A percentile compares a stretch with the other conserved stretches of the same genome.
These are phyloP conservation scores for Hymenopus coronatus DNA, from an alignment of 2,888 invertebrate genomes.

Conservation along the genomic window DNA sequence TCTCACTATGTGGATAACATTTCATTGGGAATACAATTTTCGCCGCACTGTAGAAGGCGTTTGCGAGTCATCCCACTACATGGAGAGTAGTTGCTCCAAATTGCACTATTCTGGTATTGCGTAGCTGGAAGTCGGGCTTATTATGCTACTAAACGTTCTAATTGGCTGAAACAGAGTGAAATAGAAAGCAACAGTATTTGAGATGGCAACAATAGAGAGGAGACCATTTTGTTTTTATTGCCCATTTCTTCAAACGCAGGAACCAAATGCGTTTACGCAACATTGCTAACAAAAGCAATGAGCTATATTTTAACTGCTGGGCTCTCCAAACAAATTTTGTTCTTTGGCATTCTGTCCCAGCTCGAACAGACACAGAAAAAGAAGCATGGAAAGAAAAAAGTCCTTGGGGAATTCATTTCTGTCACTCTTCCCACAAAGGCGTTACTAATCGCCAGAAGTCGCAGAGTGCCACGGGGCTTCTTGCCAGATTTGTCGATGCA, in stretches of 20 bases:
- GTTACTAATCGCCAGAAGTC: not conserved
- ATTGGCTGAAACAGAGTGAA: not conserved
- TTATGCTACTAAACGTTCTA: not conserved
- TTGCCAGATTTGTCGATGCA: not conserved
- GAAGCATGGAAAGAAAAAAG: not conserved
- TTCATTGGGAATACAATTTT: too few relatives aligned
- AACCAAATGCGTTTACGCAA: not conserved
- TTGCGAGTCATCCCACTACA: too few relatives aligned
- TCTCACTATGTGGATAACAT: too few relatives aligned
- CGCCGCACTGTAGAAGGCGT: too few relatives aligned
- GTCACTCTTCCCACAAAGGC: not conserved
- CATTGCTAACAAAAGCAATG: not conserved
- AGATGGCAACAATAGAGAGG: not conserved
- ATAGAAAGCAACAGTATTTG: not conserved
- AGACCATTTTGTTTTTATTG: not conserved
- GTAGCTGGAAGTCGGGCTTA: too few relatives aligned
- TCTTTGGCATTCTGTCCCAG: not conserved
- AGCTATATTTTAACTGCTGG: not conserved
- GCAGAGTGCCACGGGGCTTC: not conserved
- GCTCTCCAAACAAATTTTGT: not conserved
- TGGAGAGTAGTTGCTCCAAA: too few relatives aligned
- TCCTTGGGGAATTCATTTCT: not conserved
- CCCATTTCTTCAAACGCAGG: not conserved
- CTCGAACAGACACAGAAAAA: not conserved
- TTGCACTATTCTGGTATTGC: too few relatives aligned